Conservation (phyloP, 2,888 invertebrate genomes). For the Yponomeuta plumbellus region DNA sequence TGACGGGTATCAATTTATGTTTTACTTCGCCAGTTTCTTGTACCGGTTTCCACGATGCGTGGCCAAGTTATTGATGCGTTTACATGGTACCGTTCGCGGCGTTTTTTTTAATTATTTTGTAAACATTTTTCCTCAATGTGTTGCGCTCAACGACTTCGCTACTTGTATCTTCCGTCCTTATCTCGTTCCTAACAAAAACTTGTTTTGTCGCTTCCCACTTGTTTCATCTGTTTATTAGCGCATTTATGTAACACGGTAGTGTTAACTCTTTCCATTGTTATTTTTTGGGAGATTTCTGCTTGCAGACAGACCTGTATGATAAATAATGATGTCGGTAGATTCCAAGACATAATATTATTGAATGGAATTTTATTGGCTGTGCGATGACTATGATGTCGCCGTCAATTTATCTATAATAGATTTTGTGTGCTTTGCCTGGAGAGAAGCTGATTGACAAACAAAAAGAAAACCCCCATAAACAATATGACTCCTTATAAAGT, state of each 20-base stretch:
- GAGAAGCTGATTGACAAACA: no score
- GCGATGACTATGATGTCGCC: no score
- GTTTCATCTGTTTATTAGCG: background rate
- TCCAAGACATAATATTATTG: no score
- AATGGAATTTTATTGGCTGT: no score
- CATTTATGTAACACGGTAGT: background rate
- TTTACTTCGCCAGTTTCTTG: background rate
- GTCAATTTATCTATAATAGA: no score
- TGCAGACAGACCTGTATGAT: no score
- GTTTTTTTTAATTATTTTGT: constrained; percentile 20
- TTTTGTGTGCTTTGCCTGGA: no score
- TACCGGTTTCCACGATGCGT: background rate
- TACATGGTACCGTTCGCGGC: background rate
- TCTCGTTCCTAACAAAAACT: constrained; percentile 28
- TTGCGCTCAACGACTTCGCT: constrained; percentile 36
- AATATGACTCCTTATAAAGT: no score
- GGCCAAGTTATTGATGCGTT: background rate
- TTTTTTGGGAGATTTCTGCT: background rate
- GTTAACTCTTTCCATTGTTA: background rate
- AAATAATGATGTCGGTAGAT: no score
- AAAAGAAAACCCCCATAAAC: no score
- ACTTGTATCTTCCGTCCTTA: constrained; percentile 27
- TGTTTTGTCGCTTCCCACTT: constrained; percentile 18
- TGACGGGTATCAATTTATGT: background rate
- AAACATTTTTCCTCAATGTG: constrained; percentile 52